A percentile compares a stretch with the other conserved stretches of the same genome.
Conservation (phyloP, 1,140 invertebrate genomes). For the Vollenhovia emeryi region DNA sequence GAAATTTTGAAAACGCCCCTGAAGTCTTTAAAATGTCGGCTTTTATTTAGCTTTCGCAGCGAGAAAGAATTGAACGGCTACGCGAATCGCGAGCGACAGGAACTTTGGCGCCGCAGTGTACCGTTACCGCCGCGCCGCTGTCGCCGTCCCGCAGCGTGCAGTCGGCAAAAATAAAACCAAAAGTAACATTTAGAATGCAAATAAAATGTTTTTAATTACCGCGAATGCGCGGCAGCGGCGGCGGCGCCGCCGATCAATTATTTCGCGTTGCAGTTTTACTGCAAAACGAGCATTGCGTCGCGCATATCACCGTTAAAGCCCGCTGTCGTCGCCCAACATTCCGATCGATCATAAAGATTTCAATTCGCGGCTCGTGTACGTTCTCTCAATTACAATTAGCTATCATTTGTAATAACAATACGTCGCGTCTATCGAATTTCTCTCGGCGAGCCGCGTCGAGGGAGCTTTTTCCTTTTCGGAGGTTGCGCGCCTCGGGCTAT, state of each 20-base stretch:
- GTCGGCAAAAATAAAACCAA: conserved; percentile 36
- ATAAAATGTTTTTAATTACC: conserved; percentile 60
- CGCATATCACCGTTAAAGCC: conserved; percentile 25
- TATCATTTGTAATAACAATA: conserved; percentile 51
- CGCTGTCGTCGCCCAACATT: conserved; percentile 11
- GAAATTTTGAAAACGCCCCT: conserved; percentile 2
- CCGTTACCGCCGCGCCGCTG: neutral
- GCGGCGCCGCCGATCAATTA: conserved; percentile 42
- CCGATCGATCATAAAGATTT: conserved; percentile 51
- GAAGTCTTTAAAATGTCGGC: neutral
- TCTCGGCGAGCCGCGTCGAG: conserved; percentile 1
- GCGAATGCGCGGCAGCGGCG: conserved; percentile 18
- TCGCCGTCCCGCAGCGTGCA: neutral
- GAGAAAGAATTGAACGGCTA: neutral
- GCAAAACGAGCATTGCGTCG: conserved; percentile 29
- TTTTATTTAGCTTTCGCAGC: neutral
- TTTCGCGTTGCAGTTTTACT: conserved; percentile 49
- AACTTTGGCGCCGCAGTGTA: conserved; percentile 14
- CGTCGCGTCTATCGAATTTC: conserved; percentile 28
- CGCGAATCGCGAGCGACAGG: neutral
- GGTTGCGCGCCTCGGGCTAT: neutral
- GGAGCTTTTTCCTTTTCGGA: neutral
- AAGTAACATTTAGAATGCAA: conserved; percentile 52
- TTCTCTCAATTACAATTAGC: conserved; percentile 49
- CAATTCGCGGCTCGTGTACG: conserved; percentile 15